These are phyloP conservation scores for Metalampra italica DNA, from an alignment of 2,888 invertebrate species.

Conservation along the genomic window DNA sequence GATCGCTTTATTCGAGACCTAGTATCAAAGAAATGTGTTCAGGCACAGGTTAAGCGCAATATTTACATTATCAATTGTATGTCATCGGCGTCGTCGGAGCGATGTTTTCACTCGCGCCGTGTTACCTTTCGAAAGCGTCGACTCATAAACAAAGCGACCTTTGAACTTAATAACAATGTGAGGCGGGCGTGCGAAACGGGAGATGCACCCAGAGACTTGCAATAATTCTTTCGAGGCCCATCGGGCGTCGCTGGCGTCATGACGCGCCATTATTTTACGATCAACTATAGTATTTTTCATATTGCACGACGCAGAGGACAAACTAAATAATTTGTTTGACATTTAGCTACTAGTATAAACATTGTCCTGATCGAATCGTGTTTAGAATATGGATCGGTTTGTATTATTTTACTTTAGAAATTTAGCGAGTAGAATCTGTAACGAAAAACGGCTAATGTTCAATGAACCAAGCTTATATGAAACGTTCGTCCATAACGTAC, in stretches of 20 bases:
- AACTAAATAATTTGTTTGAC: no score
- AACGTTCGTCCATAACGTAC: no score
- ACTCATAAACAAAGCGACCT: slow-evolving; percentile 76
- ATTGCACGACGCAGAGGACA: no score
- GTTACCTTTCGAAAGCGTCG: slow-evolving; percentile 75
- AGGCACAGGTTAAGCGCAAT: slow-evolving; percentile 58
- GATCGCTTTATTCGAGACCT: slow-evolving; percentile 34
- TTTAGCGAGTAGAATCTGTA: no score
- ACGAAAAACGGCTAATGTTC: no score
- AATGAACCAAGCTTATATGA: no score
- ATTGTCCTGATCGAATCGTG: no score
- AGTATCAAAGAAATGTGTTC: slow-evolving; percentile 46
- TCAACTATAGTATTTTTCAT: slow-evolving; percentile 5
- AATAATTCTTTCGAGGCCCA: slow-evolving; percentile 67
- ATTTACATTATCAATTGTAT: slow-evolving; percentile 74
- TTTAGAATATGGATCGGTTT: no score
- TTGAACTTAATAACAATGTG: slow-evolving; percentile 76
- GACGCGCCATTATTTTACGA: slow-evolving; percentile 55
- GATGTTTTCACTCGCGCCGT: slow-evolving; percentile 71
- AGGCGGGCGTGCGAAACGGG: slow-evolving; percentile 74
- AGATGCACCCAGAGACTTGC: slow-evolving; percentile 68
- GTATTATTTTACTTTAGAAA: no score
- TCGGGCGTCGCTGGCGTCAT: slow-evolving; percentile 53
- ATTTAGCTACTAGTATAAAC: no score
- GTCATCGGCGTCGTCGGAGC: slow-evolving; percentile 64